phyloP scores from a whole-genome alignment of 2,888 invertebrate species.

The Diarsia rubi region DNA sequence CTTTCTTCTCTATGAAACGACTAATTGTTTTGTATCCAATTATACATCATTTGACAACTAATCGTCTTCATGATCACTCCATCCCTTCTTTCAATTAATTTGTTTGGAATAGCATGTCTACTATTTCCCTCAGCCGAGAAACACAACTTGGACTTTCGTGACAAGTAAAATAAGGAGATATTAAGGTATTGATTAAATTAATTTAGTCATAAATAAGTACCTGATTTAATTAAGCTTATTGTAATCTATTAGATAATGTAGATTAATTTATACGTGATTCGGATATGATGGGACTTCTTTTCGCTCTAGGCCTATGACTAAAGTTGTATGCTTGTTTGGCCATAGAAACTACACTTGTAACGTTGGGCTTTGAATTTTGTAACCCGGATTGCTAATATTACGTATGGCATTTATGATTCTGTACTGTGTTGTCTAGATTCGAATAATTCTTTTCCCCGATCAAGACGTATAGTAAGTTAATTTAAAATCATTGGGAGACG shows the following conservation, averaged over 20 bases:
- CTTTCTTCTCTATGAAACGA: neutral
- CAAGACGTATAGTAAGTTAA: neutral
- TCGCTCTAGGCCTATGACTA: neutral
- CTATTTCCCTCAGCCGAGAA: neutral
- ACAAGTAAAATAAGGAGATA: neutral
- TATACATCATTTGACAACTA: neutral
- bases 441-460: neutral
- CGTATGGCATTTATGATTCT: neutral
- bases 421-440: neutral
- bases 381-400: neutral
- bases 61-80: neutral
- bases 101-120: too few relatives aligned
- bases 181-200: neutral
- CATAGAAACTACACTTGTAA: conserved; percentile 4
- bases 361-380: neutral
- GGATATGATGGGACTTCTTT: neutral
- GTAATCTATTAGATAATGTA: conserved; percentile 12
- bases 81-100: neutral
- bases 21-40: neutral
- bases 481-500: neutral
- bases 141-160: neutral
- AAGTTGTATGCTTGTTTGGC: neutral
- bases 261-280: conserved; percentile 25
- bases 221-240: conserved; percentile 17
- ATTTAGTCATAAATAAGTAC: neutral